Evolutionary conservation across 1,140 invertebrate species (phyloP).

Genomic region (Magallana ariakensis): DNA sequence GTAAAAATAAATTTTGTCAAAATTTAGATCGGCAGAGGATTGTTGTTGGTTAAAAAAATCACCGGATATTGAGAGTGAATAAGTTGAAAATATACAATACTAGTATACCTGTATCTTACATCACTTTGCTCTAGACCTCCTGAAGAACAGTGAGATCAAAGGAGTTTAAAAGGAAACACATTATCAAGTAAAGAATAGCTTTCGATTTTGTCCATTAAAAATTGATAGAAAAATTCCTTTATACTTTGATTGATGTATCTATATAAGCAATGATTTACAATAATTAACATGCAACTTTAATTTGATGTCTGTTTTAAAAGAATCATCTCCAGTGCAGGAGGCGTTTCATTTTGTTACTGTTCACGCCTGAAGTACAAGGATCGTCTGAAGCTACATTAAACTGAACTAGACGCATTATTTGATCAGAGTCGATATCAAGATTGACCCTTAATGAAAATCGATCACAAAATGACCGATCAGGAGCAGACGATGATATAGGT

Average conservation of each 20-base stretch:
- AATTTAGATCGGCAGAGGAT: too few relatives aligned
- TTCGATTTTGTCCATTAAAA: not conserved
- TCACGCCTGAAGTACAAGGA: not conserved
- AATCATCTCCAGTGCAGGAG: not conserved
- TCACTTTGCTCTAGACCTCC: too few relatives aligned
- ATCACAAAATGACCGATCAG: not conserved
- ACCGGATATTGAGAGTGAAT: too few relatives aligned
- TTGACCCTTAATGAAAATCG: not conserved
- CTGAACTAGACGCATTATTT: not conserved
- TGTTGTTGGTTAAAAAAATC: too few relatives aligned
- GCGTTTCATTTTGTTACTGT: not conserved
- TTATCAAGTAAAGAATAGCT: not conserved
- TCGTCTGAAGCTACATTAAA: not conserved
- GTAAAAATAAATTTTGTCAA: too few relatives aligned
- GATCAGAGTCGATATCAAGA: conserved; percentile 20
- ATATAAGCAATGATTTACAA: not conserved
- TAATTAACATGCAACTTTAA: not conserved
- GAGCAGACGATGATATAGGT: not conserved
- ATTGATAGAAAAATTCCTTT: not conserved
- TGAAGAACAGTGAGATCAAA: too few relatives aligned
- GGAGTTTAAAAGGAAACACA: too few relatives aligned
- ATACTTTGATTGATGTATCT: not conserved
- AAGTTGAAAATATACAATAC: too few relatives aligned
- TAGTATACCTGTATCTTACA: too few relatives aligned
- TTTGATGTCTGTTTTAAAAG: not conserved